phyloP scores from a whole-genome alignment of 2,888 invertebrate species.

The Athalia rosae region DNA sequence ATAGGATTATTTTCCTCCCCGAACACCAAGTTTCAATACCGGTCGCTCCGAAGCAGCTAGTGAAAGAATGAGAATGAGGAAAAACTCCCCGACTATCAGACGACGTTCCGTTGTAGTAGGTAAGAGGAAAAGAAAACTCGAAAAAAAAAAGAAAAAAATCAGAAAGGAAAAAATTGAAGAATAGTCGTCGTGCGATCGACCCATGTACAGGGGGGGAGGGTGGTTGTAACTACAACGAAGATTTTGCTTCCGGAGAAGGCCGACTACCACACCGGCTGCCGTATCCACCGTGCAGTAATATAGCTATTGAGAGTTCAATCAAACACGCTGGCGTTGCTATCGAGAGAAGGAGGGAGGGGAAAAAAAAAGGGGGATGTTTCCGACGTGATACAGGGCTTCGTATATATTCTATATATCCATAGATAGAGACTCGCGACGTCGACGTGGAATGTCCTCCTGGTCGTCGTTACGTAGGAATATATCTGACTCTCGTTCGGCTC shows the following conservation, averaged over 20 bases:
- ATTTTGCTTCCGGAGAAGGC: neutral
- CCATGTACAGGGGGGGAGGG: no score
- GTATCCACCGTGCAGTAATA: conserved; percentile 17
- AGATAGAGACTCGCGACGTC: neutral
- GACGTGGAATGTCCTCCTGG: neutral
- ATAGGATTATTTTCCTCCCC: neutral
- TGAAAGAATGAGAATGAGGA: neutral
- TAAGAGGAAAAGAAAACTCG: neutral
- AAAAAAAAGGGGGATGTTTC: neutral
- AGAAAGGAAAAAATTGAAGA: neutral
- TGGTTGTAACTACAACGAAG: no score
- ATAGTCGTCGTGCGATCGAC: neutral
- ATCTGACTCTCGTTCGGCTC: conserved; percentile 1
- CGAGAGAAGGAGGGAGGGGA: neutral
- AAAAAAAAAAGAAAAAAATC: no score
- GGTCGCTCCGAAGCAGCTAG: no score
- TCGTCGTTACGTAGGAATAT: conserved; percentile 26
- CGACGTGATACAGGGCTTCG: no score
- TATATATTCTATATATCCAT: conserved; percentile 13
- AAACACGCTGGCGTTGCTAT: conserved; percentile 30
- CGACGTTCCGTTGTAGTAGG: neutral
- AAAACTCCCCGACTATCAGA: neutral
- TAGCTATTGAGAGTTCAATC: conserved; percentile 39
- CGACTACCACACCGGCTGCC: neutral
- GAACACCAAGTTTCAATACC: neutral